A percentile compares a stretch with the other conserved stretches of the same genome.
Conservation (phyloP, 1,140 invertebrate species). For the Forficula auricularia region DNA sequence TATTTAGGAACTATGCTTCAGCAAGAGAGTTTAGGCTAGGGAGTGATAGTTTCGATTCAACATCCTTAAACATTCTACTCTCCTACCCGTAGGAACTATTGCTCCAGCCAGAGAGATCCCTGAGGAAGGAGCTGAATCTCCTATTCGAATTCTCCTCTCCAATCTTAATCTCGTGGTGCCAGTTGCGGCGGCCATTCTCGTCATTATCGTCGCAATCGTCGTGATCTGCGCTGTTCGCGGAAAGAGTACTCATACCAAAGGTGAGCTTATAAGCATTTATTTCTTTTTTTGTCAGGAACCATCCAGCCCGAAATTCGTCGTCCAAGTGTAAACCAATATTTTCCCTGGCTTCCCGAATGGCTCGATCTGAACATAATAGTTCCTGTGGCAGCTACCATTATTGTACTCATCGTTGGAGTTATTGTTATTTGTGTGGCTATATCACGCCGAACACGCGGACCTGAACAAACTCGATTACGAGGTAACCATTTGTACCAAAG, state of each 20-base stretch:
- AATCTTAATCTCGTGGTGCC: conserved; percentile 87
- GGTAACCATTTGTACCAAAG: conserved; percentile 28
- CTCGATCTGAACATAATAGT: conserved; percentile 72
- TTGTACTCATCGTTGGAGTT: conserved; percentile 73
- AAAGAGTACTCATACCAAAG: conserved; percentile 64
- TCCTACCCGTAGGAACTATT: conserved; percentile 60
- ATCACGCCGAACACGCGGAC: conserved; percentile 50
- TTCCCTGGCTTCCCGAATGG: conserved; percentile 70
- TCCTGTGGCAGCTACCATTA: conserved; percentile 61
- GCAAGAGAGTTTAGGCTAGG: too few relatives aligned
- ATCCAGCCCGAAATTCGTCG: conserved; percentile 49
- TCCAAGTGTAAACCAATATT: conserved; percentile 35
- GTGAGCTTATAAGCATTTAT: conserved; percentile 30
- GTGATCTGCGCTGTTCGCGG: conserved; percentile 75
- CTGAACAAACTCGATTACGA: conserved; percentile 58
- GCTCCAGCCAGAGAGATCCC: conserved; percentile 72
- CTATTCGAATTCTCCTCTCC: conserved; percentile 61
- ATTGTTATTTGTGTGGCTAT: conserved; percentile 74
- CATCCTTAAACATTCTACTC: too few relatives aligned
- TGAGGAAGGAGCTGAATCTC: conserved; percentile 53
- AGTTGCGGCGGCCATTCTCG: conserved; percentile 73
- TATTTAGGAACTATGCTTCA: too few relatives aligned
- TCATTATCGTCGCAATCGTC: conserved; percentile 80
- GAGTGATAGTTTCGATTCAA: too few relatives aligned
- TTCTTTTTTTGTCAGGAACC: conserved; percentile 39